phyloP scores from a whole-genome alignment of 2,797 vertebrate genomes.

The Euphonia xanthogaster region DNA sequence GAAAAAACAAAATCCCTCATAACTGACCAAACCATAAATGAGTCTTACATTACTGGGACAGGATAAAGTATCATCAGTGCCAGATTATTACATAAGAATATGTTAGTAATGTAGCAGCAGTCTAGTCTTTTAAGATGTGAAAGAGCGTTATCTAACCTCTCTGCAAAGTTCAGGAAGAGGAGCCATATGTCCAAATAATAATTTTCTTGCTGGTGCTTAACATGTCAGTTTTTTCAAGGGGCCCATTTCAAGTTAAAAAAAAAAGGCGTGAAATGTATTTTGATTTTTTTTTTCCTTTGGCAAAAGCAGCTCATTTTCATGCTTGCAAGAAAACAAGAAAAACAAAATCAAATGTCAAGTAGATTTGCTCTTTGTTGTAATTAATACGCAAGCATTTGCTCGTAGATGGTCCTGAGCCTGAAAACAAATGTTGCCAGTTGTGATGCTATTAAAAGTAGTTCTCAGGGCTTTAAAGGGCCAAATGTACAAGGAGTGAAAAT shows the following conservation, averaged over 20 bases:
- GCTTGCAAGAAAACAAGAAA: slow-evolving; percentile 57
- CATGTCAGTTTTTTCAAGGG: slow-evolving; percentile 53
- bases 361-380: slow-evolving; percentile 70
- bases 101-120: slow-evolving; percentile 51
- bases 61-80: slow-evolving; percentile 5
- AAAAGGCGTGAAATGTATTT: slow-evolving; percentile 48
- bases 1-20: neutral
- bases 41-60: neutral
- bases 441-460: neutral
- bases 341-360: slow-evolving; percentile 72
- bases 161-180: slow-evolving; percentile 56
- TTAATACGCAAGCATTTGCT: slow-evolving; percentile 50
- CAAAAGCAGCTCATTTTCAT: slow-evolving; percentile 66
- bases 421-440: neutral
- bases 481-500: neutral
- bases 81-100: slow-evolving; percentile 54
- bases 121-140: slow-evolving; percentile 62
- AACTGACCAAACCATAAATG: neutral
- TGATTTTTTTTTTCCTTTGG: slow-evolving; percentile 41
- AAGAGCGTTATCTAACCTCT: slow-evolving; percentile 62
- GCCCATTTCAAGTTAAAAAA: slow-evolving; percentile 42
- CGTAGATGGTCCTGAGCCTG: slow-evolving; percentile 22
- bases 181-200: slow-evolving; percentile 69
- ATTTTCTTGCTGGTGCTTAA: slow-evolving; percentile 64
- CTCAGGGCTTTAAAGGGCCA: neutral